Conservation (phyloP, 2,888 invertebrate genomes). For the Drosophila anomelani region DNA sequence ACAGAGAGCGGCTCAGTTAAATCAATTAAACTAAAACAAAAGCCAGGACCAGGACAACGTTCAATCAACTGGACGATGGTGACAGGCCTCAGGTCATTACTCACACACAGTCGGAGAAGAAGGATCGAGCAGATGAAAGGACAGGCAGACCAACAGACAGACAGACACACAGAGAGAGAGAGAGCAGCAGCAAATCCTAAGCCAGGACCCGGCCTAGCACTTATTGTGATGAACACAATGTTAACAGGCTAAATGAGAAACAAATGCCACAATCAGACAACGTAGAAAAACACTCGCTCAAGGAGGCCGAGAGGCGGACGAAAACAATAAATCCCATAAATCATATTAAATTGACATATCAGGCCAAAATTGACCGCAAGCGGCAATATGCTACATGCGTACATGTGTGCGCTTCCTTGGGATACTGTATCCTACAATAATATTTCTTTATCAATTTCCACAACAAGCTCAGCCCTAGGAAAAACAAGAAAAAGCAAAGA, state of each 20-base stretch:
- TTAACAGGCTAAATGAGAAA: conserved; percentile 79
- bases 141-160: conserved; percentile 8
- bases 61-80: conserved; percentile 68
- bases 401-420: conserved; percentile 19
- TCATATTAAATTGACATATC: conserved; percentile 80
- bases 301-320: conserved; percentile 32
- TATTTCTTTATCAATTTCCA: conserved; percentile 78
- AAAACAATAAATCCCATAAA: conserved; percentile 78
- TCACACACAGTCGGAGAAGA: conserved; percentile 53
- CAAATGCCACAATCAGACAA: conserved; percentile 70
- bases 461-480: conserved; percentile 52
- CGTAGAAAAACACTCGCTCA: conserved; percentile 26
- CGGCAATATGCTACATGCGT: conserved; percentile 37
- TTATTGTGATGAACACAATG: conserved; percentile 78
- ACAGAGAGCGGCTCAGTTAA: conserved; percentile 44
- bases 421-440: conserved; percentile 54
- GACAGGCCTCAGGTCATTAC: conserved; percentile 75
- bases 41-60: conserved; percentile 53
- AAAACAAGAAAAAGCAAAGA: conserved; percentile 38
- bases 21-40: conserved; percentile 76
- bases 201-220: conserved; percentile 53
- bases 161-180: conserved; percentile 7
- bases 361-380: conserved; percentile 76
- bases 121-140: conserved; percentile 15
- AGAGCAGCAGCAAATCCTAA: conserved; percentile 20